Base-by-base conservation (phyloP, 2,113 vertebrate genomes). In the Lates calcarifer region DNA sequence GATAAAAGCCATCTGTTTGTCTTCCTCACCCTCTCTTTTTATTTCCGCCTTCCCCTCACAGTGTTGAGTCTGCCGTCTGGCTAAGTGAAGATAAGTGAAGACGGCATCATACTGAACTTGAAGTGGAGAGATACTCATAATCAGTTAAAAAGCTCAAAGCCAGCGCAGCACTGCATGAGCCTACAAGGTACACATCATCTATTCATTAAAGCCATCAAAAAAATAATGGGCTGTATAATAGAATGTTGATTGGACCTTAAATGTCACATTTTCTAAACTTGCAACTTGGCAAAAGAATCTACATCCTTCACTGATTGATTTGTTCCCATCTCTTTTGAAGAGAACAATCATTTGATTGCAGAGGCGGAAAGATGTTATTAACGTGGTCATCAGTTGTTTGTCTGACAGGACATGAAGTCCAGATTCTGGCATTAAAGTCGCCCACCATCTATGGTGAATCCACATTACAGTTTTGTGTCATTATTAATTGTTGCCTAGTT, bases 1-100 rank as follows among this genome's bases (percentile, higher is more conserved):
- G 82, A 88, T 86, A 88, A 91, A 88, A 90, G 76, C 68, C 77
- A 78, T 79, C 75, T 79, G 79, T 90, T 89, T 86, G 56, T 74
- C 70, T 83, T 61, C 53, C 37, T 78, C 71, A 43, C 41, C 14
- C 55, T 63, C 43, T 55, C 20, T 58, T 17, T 17, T 70, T 64
- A n/a, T 13, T 31, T 51, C n/a, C 24, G 7, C 3, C 51, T n/a
- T 53, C 20, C 26, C 29, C 6, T 62, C 22, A 1, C 43, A 33
- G 60, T 68, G 53, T 64, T 85, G 61, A 35, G 49, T 39, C 41
- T 28, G 13, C 41, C 7, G 45, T 81, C 85, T 86, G 85, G 70
- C 57, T 5, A 53, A 82, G 84, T 73, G 76, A 76, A 87, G 84
- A 78, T 83, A 85, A 83, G 82, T 70, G 60, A 51, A 81, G 74